Evolutionary conservation across 2,113 vertebrate genomes (phyloP).

Genomic region (Polypterus bichir): DNA sequence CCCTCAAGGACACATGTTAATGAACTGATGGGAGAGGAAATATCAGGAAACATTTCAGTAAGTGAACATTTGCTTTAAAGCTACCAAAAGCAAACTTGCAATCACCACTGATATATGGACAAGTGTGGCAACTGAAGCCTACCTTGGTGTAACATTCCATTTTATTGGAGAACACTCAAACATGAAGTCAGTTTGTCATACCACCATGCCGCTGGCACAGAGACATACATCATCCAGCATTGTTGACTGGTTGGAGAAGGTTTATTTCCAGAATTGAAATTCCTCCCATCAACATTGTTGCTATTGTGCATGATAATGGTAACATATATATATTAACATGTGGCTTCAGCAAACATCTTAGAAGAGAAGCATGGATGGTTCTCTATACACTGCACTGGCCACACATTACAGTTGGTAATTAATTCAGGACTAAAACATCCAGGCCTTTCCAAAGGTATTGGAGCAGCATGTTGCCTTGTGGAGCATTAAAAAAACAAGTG

Average conservation of each 20-base stretch:
- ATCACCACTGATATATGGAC: slow-evolving; percentile 12
- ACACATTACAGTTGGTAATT: slow-evolving; percentile 16
- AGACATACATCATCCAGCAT: slow-evolving; percentile 21
- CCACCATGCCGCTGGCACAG: slow-evolving; percentile 18
- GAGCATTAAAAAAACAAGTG: slow-evolving; percentile 12
- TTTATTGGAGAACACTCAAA: slow-evolving; percentile 19
- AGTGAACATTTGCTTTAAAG: too few relatives aligned
- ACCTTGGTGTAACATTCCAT: slow-evolving; percentile 17
- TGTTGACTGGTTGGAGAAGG: slow-evolving; percentile 14
- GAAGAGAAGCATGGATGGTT: slow-evolving; percentile 10
- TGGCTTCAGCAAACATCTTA: slow-evolving; percentile 12
- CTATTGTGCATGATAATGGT: slow-evolving; percentile 7
- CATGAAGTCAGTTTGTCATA: slow-evolving; percentile 16
- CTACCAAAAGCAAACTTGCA: not conserved
- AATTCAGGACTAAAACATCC: slow-evolving; percentile 13
- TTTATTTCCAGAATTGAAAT: slow-evolving; percentile 13
- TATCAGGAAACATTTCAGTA: too few relatives aligned
- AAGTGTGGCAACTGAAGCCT: slow-evolving; percentile 16
- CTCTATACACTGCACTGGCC: slow-evolving; percentile 17
- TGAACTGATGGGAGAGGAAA: not conserved
- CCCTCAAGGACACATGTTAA: not conserved
- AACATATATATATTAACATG: slow-evolving; percentile 16
- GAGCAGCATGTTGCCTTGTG: slow-evolving; percentile 3
- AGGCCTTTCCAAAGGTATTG: too few relatives aligned
- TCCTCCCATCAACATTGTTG: slow-evolving; percentile 4